Evolutionary conservation across 2,888 invertebrate genomes (phyloP), one percentile per base, ranked within the genome.

Genomic region (Rhagium mordax): DNA sequence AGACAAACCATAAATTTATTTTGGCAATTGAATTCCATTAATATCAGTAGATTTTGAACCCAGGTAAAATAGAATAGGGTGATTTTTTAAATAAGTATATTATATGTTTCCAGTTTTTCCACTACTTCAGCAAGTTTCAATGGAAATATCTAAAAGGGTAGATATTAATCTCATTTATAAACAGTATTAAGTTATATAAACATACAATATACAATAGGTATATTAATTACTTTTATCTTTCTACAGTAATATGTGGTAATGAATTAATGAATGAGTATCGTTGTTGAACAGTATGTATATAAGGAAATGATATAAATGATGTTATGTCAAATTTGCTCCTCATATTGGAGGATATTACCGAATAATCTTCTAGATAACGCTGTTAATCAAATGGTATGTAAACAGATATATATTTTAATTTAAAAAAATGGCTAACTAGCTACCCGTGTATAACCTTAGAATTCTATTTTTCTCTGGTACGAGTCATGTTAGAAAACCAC

Each of bases 311-410:
- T 57, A 41, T 41, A 21, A 70, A 51, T 70, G 53, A 70, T 61
- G 33, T 70, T 61, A 61, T 70, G 70, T 61, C 70, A 62, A 70
- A 62, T 53, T 62, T 70, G 15, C 2, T 61, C 8, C 18, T 65
- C 16, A 64, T 49, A 48, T 41, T 41, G 3, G 24, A 24, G n/a
- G n/a, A n/a, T n/a, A n/a, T n/a, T n/a, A n/a, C n/a, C n/a, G n/a
- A n/a, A n/a, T n/a, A n/a, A n/a, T n/a, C n/a, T n/a, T n/a, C n/a
- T n/a, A n/a, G n/a, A n/a, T n/a, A n/a, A n/a, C n/a, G n/a, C n/a
- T n/a, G n/a, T n/a, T n/a, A n/a, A n/a, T n/a, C n/a, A n/a, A n/a
- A n/a, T n/a, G n/a, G n/a, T n/a, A n/a, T n/a, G n/a, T n/a, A n/a
- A n/a, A n/a, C n/a, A n/a, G n/a, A n/a, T n/a, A n/a, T n/a, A n/a